Base-by-base conservation (phyloP, 2,888 invertebrate species). In the Pristionchus japonicus region DNA sequence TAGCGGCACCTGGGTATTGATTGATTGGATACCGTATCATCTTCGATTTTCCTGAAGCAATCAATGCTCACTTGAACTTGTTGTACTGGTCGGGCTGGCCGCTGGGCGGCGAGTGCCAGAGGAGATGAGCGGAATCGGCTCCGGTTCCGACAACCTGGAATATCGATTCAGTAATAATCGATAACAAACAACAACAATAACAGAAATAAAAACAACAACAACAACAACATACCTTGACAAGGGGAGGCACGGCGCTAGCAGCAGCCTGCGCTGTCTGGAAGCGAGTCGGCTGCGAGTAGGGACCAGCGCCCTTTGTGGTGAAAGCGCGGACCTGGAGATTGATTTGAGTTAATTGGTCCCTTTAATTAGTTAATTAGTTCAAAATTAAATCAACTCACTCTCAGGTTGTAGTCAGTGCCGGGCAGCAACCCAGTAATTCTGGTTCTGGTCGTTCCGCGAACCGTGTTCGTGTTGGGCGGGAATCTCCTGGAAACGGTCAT, bases 301-400 rank as follows among this genome's bases (percentile, higher is more conserved):
- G 94, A 20, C 94, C 94, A 11, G 94, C 80, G 67, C 94, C 94
- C 27, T 92, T 89, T 27, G 91, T 90, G 13, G 94, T 94, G 89
- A 91, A 94, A 9, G 94, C 94, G 20, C 94, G 92, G 0, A 94
- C 91, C 49, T 86, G 74, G 57, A n/a, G n/a, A n/a, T n/a, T n/a
- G n/a, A n/a, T n/a, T n/a, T n/a, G n/a, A n/a, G n/a, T n/a, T n/a
- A n/a, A n/a, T n/a, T n/a, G n/a, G n/a, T n/a, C n/a, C n/a, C n/a
- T n/a, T n/a, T n/a, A n/a, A n/a, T n/a, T n/a, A n/a, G n/a, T n/a
- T n/a, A n/a, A 20, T 27, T 20, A n/a, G 7, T 64, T 7, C 64
- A n/a, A 27, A n/a, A 9, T 27, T n/a, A 4, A 40, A 74, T 15
- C 3, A 13, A 7, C 82, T 47, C 23, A 89, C 91, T 77, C 92